A percentile compares a stretch with the other conserved stretches of the same genome.
phyloP scores from a whole-genome alignment of 2,888 invertebrate genomes.

The Apamea crenata region DNA sequence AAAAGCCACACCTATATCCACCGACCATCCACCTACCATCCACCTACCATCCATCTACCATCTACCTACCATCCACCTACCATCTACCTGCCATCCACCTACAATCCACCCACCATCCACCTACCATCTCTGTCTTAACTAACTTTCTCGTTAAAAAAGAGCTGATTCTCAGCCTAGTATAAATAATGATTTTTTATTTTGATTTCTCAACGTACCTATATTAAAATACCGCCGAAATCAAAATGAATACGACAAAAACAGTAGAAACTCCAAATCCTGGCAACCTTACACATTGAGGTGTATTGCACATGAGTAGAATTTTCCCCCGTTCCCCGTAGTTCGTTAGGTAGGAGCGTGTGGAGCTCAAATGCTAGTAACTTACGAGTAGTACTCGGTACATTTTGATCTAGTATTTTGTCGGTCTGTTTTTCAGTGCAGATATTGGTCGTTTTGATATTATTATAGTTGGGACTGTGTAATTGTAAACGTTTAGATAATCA shows the following conservation, averaged over 20 bases:
- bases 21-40: too few species aligned
- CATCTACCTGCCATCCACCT: too few species aligned
- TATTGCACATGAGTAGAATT: constrained; percentile 61
- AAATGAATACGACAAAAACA: neutral
- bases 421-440: neutral
- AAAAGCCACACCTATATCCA: too few species aligned
- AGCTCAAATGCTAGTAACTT: constrained; percentile 43
- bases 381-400: constrained; percentile 12
- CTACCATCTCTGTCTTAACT: neutral
- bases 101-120: too few species aligned
- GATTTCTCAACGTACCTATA: too few species aligned
- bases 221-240: neutral
- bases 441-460: neutral
- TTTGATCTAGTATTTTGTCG: constrained; percentile 29
- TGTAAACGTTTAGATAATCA: neutral
- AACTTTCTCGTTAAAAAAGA: neutral
- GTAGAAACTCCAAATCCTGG: constrained; percentile 12
- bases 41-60: too few species aligned
- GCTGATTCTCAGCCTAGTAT: too few species aligned
- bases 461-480: neutral
- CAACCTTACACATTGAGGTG: constrained; percentile 50
- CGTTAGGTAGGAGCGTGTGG: constrained; percentile 74
- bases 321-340: constrained; percentile 70
- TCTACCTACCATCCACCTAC: too few species aligned
- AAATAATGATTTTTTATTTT: too few species aligned